Evolutionary conservation across 2,888 invertebrate species (phyloP).

Genomic region (Furcula furcula): DNA sequence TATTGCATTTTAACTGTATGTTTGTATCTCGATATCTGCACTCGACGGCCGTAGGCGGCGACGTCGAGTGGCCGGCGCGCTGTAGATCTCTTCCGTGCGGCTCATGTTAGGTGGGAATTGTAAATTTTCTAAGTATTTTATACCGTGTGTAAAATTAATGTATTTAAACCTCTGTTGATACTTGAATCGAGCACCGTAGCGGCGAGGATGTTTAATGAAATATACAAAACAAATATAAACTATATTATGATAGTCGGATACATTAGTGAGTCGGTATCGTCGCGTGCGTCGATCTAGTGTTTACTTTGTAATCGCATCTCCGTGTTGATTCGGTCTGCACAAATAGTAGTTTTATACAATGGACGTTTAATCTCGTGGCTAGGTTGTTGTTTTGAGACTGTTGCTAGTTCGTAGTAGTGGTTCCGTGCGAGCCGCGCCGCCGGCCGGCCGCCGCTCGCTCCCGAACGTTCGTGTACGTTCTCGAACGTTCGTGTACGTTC

Average conservation of each 20-base stretch:
- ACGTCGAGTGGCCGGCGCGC: slow-evolving; percentile 20
- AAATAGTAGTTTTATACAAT: slow-evolving; percentile 58
- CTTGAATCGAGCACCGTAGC: slow-evolving; percentile 50
- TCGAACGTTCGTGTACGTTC: no score
- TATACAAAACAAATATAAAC: slow-evolving; percentile 31
- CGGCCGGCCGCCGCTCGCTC: slow-evolving; percentile 4
- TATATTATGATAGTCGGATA: slow-evolving; percentile 39
- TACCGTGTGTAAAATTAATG: slow-evolving; percentile 74
- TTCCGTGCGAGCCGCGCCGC: slow-evolving; percentile 15
- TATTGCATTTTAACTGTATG: slow-evolving; percentile 73
- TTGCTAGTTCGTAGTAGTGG: slow-evolving; percentile 32
- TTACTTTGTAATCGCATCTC: slow-evolving; percentile 37
- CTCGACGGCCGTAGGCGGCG: no score
- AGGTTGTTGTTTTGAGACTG: slow-evolving; percentile 46
- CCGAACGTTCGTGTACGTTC: neutral
- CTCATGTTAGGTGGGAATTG: slow-evolving; percentile 68
- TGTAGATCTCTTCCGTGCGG: slow-evolving; percentile 40
- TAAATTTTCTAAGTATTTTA: slow-evolving; percentile 81
- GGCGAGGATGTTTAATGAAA: slow-evolving; percentile 34
- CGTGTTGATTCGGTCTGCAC: slow-evolving; percentile 55
- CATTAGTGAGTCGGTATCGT: slow-evolving; percentile 45
- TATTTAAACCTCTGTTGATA: slow-evolving; percentile 60
- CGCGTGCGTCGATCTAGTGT: slow-evolving; percentile 39
- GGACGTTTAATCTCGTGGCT: slow-evolving; percentile 48
- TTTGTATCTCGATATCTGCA: slow-evolving; percentile 62